Conservation (phyloP, 53 echinoderm and acorn worm species). For the Echinometra lucunter region DNA sequence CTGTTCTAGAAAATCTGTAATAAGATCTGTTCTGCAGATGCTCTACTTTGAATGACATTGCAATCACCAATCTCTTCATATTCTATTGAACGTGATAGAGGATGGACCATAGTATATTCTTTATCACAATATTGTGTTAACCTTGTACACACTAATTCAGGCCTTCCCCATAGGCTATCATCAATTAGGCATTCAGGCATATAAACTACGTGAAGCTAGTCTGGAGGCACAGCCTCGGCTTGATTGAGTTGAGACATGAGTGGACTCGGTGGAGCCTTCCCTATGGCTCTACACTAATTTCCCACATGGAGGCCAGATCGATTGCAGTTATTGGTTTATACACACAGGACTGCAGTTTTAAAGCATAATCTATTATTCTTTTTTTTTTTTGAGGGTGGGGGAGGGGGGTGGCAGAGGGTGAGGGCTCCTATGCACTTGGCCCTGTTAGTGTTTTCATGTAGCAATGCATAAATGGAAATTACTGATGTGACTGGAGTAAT, state of each 20-base stretch:
- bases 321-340: not conserved
- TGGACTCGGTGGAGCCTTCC: not conserved
- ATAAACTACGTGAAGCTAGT: not conserved
- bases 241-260: not conserved
- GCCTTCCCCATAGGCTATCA: slow-evolving; percentile 8
- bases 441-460: no score
- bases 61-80: not conserved
- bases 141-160: slow-evolving; percentile 25
- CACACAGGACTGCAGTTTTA: not conserved
- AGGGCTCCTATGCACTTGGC: no score
- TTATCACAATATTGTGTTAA: slow-evolving; percentile 26
- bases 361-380: no score
- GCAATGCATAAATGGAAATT: no score
- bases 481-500: no score
- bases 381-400: no score
- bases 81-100: not conserved
- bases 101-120: not conserved
- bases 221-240: not conserved
- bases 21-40: no score
- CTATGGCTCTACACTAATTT: not conserved
- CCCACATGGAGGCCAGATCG: not conserved
- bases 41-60: not conserved
- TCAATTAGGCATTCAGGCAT: slow-evolving; percentile 16
- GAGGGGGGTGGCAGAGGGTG: no score
- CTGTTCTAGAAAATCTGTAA: no score